Base-by-base conservation (phyloP, 1,140 invertebrate genomes). In the Drosophila bipectinata region DNA sequence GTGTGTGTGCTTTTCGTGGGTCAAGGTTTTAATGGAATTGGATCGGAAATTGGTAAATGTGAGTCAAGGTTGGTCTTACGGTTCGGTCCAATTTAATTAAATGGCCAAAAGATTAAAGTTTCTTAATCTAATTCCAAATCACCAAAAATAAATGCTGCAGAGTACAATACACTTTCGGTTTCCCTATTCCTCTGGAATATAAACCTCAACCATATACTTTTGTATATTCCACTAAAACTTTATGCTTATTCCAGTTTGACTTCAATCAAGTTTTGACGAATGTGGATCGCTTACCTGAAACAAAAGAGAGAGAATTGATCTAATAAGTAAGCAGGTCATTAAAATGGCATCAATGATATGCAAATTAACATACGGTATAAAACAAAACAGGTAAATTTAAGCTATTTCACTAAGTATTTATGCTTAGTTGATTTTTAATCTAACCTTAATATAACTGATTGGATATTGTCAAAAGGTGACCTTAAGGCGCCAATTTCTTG, bases 221-320 rank as follows among this genome's bases (percentile, higher is more conserved):
- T 37, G 12, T 37, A 10, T 37, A 68, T 48, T 56, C 63, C 54
- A 47, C 39, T 24, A 37, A 41, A 44, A 18, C 10, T 44, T 14
- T 5, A 21, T 28, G 15, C 32, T 15, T 14, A 18, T 53, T 45
- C 59, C 59, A 44, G 59, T 62, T 18, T 24, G 44, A 59, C 64
- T 57, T 21, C 63, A 67, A 48, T 57, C n/a, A 47, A n/a, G 64
- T 56, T 69, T 69, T 57, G 66, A 69, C 48, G 63, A 69, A 69
- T 69, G 21, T 39, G 68, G 51, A 69, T 57, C 63, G 52, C 63
- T 69, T 69, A 69, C 66, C 66, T 69, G 64, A 39, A 69, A 69
- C 45, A 56, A 69, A 30, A 68, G 24, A 68, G 30, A 32, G n/a
- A 69, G 44, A 69, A 69, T 57, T 69, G 44, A 30, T 68, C 51